phyloP scores from a whole-genome alignment of 2,113 vertebrate species.

The Pelusios castaneus region DNA sequence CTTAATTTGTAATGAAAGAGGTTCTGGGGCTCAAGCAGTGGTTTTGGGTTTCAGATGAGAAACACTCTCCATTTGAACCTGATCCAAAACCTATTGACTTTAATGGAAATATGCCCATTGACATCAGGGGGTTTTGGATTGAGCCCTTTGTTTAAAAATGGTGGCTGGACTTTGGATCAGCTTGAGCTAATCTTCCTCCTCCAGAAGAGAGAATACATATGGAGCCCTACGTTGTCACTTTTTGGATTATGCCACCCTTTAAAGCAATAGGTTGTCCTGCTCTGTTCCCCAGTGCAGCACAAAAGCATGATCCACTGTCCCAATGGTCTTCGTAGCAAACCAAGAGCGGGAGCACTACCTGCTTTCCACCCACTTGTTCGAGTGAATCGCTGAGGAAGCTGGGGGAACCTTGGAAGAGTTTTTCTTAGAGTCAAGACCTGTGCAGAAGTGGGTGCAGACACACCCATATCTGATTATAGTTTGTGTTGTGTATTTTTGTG shows the following conservation, averaged over 20 bases:
- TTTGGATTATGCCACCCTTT: accelerated
- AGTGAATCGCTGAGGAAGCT: not conserved
- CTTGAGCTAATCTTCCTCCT: not conserved
- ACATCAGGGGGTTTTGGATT: not conserved
- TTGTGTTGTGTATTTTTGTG: constrained; percentile 72
- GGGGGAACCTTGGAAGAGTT: not conserved
- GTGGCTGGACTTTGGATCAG: not conserved
- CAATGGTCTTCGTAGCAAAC: not conserved
- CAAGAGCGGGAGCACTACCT: not conserved
- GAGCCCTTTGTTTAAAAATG: not conserved
- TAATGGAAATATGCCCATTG: too few species aligned
- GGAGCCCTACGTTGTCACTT: accelerated
- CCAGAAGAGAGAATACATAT: not conserved
- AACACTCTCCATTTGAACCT: not conserved
- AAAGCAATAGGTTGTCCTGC: not conserved
- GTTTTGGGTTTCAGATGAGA: not conserved
- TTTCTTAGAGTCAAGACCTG: not conserved
- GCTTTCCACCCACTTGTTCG: accelerated
- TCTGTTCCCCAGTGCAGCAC: not conserved
- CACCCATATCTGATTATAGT: constrained; percentile 30
- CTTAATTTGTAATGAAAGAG: too few species aligned
- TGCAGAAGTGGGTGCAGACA: constrained; percentile 3
- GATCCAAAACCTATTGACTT: not conserved
- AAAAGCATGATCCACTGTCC: not conserved
- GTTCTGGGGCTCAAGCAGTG: too few species aligned